Evolutionary conservation across 2,797 vertebrate species (phyloP).

Genomic region (Neosilurus mollespiculum): DNA sequence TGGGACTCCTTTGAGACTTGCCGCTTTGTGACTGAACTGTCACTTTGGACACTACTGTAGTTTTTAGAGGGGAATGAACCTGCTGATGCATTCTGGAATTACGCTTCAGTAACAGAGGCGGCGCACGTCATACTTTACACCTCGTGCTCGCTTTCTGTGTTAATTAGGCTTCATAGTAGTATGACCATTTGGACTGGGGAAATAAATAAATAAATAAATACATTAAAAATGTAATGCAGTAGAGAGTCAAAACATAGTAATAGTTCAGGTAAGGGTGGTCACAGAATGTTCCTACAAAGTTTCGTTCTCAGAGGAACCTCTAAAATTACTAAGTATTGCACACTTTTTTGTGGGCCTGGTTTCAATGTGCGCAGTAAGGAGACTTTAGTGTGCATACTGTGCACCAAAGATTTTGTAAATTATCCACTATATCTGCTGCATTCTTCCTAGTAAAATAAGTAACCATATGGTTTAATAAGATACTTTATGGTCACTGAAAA

Average conservation of each 20-base stretch:
- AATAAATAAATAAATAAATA: background rate
- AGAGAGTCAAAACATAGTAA: too few relatives aligned
- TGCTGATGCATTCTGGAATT: too few relatives aligned
- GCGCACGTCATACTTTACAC: too few relatives aligned
- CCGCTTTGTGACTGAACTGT: too few relatives aligned
- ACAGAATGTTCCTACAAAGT: background rate
- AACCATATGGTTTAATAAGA: background rate
- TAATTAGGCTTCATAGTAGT: background rate
- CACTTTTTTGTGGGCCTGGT: background rate
- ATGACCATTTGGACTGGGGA: background rate
- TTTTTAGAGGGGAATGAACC: too few relatives aligned
- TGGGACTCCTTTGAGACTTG: too few relatives aligned
- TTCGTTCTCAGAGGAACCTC: background rate
- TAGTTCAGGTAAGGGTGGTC: too few relatives aligned
- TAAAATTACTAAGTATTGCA: conserved; percentile 36
- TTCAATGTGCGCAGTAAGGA: conserved; percentile 1
- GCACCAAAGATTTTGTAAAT: background rate
- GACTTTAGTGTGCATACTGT: background rate
- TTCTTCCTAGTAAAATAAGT: background rate
- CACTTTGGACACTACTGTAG: too few relatives aligned
- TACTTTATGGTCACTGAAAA: background rate
- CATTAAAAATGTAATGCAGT: background rate
- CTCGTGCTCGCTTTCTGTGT: too few relatives aligned
- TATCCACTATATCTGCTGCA: background rate
- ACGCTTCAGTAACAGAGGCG: too few relatives aligned